Conservation (phyloP, 1,140 invertebrate species). For the Neoseiulus cucumeris region DNA sequence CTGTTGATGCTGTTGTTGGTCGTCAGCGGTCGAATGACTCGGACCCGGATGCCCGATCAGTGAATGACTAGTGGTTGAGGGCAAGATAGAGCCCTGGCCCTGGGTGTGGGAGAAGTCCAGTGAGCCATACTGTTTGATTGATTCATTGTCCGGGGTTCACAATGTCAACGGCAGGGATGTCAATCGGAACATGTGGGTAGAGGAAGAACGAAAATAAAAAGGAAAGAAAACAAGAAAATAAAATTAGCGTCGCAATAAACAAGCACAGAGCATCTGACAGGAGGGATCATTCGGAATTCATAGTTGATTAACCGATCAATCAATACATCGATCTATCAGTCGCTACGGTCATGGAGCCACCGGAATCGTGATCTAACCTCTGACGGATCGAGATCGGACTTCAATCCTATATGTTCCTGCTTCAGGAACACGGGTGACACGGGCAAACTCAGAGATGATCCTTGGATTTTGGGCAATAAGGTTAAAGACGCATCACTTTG, state of each 20-base stretch:
- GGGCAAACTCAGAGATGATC: not conserved
- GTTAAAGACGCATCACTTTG: conserved; percentile 2
- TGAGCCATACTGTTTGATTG: not conserved
- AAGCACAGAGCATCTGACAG: not conserved
- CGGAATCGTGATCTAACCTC: not conserved
- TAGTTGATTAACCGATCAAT: not conserved
- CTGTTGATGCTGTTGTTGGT: no score
- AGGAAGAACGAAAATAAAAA: not conserved
- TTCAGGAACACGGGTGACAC: conserved; percentile 2
- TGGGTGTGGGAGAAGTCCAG: conserved; percentile 10
- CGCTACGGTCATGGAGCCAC: no score
- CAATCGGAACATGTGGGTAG: no score
- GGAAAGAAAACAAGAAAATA: not conserved
- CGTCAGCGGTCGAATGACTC: not conserved
- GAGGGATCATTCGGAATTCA: not conserved
- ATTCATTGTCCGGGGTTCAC: no score
- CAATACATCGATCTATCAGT: no score
- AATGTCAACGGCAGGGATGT: no score
- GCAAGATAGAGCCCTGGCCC: not conserved
- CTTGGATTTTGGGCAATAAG: not conserved
- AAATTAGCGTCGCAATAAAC: not conserved
- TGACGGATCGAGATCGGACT: conserved; percentile 1
- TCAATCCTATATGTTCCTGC: not conserved
- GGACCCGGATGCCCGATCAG: not conserved
- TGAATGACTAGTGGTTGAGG: conserved; percentile 4